phyloP scores from a whole-genome alignment of 2,113 vertebrate genomes.

The Phrynosoma platyrhinos region DNA sequence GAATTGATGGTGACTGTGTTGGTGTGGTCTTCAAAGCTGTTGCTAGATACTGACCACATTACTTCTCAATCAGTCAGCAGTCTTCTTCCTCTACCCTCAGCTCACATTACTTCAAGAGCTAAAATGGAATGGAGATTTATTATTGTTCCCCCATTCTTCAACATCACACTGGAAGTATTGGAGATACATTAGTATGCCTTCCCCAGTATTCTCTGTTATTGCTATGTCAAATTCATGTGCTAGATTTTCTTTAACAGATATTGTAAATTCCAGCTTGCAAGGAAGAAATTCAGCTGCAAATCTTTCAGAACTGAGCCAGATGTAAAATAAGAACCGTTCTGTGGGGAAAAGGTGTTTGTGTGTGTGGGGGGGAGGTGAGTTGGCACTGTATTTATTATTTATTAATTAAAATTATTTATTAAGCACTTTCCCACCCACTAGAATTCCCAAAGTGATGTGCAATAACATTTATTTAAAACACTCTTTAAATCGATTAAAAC shows the following conservation, averaged over 20 bases:
- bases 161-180: neutral
- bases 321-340: neutral
- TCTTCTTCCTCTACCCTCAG: too few relatives aligned
- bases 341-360: neutral
- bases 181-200: neutral
- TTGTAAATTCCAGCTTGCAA: neutral
- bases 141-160: neutral
- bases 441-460: too few relatives aligned
- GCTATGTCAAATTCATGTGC: neutral
- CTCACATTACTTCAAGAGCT: neutral
- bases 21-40: neutral
- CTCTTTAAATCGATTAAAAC: too few relatives aligned
- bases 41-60: neutral
- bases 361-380: neutral
- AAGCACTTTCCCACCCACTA: too few relatives aligned
- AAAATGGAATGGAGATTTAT: neutral
- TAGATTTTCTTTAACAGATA: neutral
- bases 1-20: neutral
- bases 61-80: neutral
- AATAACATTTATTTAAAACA: too few relatives aligned
- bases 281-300: slow-evolving; percentile 9
- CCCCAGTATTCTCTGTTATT: neutral
- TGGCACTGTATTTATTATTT: neutral
- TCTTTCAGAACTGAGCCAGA: neutral
- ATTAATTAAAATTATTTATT: too few relatives aligned